Base-by-base conservation (phyloP, 2,113 vertebrate species). In the Lagenorhynchus albirostris region DNA sequence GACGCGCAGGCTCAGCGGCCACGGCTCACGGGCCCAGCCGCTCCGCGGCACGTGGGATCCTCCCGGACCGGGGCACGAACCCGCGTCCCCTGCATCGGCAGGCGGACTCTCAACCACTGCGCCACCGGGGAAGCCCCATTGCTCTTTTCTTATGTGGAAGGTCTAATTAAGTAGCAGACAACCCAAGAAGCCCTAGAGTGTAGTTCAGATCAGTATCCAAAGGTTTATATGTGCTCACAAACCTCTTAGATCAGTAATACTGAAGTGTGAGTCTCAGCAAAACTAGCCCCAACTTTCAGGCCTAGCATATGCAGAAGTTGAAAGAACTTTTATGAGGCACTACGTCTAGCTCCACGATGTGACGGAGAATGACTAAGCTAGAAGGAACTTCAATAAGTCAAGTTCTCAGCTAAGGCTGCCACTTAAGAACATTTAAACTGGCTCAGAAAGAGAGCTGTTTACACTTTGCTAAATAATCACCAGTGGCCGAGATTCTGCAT, bases 121-220 rank as follows among this genome's bases (percentile, higher is more conserved):
- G 9, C 44, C 44, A 47, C 9, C 10, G 2, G 44, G 44, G 44
- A 47, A 47, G 44, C 44, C 44, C 44, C 95, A 94, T 97, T 94
- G 96, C 70, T 92, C 87, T 89, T 97, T 97, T 84, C 83, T 70
- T 93, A 17, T 71, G 80, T 55, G 76, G 71, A 97, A 97, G 95
- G 94, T 93, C 97, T 97, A 97, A 98, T 98, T 97, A 98, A 96
- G 92, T 81, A 95, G 92, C 96, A 97, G 95, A 95, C 79, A 88
- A 68, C 36, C 60, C 90, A 36, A 80, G 74, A 96, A 95, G 96
- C 93, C 87, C 94, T 67, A 68, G 96, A 93, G 97, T 95, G 10
- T 86, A 71, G 47, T 98, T 97, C 70, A 93, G 50, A 84, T 95
- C 95, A 93, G 91, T 81, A 95, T 95, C 77, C 83, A 95, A 95